These are phyloP conservation scores for Cephonodes hylas DNA, from an alignment of 2,888 invertebrate species.

Conservation along the genomic window DNA sequence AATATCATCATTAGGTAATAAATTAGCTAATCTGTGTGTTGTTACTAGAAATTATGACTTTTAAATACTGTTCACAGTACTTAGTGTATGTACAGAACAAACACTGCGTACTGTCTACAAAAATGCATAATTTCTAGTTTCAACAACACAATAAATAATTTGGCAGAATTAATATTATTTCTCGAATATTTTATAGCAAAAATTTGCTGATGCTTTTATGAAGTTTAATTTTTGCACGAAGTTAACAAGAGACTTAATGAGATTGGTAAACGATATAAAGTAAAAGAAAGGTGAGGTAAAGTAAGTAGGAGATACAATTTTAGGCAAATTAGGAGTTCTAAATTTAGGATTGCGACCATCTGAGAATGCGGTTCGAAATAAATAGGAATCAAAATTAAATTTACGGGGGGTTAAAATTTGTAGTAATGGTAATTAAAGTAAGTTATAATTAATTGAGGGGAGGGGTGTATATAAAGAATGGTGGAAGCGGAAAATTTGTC, in stretches of 20 bases:
- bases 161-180: background rate
- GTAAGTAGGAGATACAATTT: background rate
- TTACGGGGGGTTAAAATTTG: background rate
- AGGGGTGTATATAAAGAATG: background rate
- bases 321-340: background rate
- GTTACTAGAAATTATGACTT: background rate
- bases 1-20: background rate
- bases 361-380: background rate
- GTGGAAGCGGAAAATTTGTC: background rate
- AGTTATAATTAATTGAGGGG: background rate
- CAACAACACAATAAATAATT: background rate
- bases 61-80: background rate
- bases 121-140: background rate
- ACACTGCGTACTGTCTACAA: background rate
- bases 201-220: background rate
- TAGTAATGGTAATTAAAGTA: background rate
- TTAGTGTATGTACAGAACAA: background rate
- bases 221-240: background rate
- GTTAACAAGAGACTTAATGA: background rate
- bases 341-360: background rate
- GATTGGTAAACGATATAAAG: background rate
- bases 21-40: background rate
- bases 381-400: background rate
- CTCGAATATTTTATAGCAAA: background rate
- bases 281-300: background rate